Evolutionary conservation across 2,888 invertebrate genomes (phyloP).

Genomic region (Iselma pallidipennis): DNA sequence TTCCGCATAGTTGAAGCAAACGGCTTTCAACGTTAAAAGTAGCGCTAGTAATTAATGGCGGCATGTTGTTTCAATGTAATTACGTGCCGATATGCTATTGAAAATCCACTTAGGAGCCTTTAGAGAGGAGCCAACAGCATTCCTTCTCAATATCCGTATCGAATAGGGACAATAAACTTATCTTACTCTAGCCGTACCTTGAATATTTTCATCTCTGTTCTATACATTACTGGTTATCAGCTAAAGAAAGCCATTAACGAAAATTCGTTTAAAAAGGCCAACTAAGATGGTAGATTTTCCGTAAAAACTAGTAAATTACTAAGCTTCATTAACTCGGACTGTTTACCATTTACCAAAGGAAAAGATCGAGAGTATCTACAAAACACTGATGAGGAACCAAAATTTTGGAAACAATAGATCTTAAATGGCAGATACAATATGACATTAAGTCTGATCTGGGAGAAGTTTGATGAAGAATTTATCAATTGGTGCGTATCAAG

Average conservation of each 20-base stretch:
- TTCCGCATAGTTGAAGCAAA: conserved; percentile 11
- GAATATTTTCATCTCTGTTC: background rate
- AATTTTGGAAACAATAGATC: background rate
- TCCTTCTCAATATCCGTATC: conserved; percentile 13
- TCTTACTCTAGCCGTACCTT: background rate
- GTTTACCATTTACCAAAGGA: conserved; percentile 18
- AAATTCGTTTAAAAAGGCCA: conserved; percentile 29
- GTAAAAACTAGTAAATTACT: conserved; percentile 31
- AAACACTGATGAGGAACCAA: conserved; percentile 3
- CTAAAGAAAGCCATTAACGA: conserved; percentile 28
- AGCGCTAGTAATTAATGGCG: conserved; percentile 34
- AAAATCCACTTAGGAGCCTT: conserved; percentile 35
- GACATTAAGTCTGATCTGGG: background rate
- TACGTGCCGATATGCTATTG: conserved; percentile 37
- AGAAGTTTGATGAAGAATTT: background rate
- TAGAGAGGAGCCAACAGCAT: conserved; percentile 13
- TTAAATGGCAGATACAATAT: background rate
- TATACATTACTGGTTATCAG: conserved; percentile 3
- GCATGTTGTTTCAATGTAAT: conserved; percentile 38
- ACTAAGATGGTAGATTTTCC: conserved; percentile 26
- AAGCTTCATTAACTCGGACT: conserved; percentile 34
- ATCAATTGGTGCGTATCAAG: background rate
- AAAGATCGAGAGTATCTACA: background rate
- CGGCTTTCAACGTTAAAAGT: conserved; percentile 6
- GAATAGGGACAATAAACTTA: conserved; percentile 11